These are phyloP conservation scores for Rhabdornis inornatus DNA, from an alignment of 2,113 vertebrate species.

Conservation along the genomic window DNA sequence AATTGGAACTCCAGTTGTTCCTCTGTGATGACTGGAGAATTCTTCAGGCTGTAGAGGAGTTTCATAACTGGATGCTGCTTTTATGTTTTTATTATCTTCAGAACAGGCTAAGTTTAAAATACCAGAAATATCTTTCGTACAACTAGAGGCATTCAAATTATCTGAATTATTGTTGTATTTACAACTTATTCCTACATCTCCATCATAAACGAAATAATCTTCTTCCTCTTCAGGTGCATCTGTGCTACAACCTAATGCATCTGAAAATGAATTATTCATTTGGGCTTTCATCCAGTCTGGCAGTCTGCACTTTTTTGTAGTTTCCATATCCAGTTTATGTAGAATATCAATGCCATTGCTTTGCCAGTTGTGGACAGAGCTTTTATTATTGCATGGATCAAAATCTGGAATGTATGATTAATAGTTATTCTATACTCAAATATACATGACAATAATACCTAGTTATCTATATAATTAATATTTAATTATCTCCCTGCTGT, in stretches of 20 bases:
- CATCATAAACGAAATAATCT: constrained; percentile 81
- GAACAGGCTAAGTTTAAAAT: background rate
- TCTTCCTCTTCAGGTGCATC: constrained; percentile 79
- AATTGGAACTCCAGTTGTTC: background rate
- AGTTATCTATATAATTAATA: background rate
- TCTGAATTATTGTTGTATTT: background rate
- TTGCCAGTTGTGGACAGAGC: background rate
- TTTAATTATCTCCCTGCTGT: background rate
- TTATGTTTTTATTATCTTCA: background rate
- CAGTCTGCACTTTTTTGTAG: background rate
- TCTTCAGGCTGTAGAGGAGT: background rate
- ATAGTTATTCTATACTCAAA: background rate
- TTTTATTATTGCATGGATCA: background rate
- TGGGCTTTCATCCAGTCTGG: constrained; percentile 42
- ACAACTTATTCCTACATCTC: background rate
- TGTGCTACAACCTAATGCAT: constrained; percentile 28
- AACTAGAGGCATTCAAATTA: background rate
- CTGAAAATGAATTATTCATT: background rate
- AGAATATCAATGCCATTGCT: background rate
- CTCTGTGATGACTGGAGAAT: background rate
- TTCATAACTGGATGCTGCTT: background rate
- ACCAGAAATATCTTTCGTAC: background rate
- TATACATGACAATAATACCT: background rate
- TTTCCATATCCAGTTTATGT: background rate
- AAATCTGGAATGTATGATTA: constrained; percentile 15